phyloP scores from a whole-genome alignment of 2,113 vertebrate species.

The Scopus umbretta region DNA sequence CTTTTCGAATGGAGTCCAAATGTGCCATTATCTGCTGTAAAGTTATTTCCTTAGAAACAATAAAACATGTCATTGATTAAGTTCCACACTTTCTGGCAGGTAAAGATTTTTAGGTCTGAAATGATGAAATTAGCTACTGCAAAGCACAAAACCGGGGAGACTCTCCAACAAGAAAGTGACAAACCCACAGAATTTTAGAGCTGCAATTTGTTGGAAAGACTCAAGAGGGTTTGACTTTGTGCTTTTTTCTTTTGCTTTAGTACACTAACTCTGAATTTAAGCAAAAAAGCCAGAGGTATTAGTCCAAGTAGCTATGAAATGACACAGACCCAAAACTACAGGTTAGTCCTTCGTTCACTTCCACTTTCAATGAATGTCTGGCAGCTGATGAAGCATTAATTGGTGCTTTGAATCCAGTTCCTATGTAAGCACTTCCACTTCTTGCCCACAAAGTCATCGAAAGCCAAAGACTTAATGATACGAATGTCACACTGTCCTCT shows the following conservation, averaged over 20 bases:
- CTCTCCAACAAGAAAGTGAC: not conserved
- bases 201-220: not conserved
- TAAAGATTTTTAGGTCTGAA: not conserved
- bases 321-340: not conserved
- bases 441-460: not conserved
- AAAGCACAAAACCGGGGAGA: not conserved
- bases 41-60: constrained; percentile 84
- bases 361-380: not conserved
- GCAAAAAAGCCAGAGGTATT: not conserved
- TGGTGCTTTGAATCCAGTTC: not conserved
- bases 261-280: not conserved
- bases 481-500: not conserved
- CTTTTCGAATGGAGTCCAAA: constrained; percentile 92
- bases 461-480: not conserved
- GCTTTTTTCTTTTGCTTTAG: not conserved
- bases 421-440: not conserved
- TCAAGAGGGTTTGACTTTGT: not conserved
- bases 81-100: not conserved
- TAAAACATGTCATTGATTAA: not conserved
- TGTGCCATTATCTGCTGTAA: constrained; percentile 95
- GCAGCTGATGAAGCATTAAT: not conserved
- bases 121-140: not conserved
- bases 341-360: not conserved
- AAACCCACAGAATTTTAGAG: not conserved
- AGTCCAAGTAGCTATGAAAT: not conserved